Evolutionary conservation across 2,113 vertebrate genomes (phyloP).

Genomic region (Pampusana beccarii): DNA sequence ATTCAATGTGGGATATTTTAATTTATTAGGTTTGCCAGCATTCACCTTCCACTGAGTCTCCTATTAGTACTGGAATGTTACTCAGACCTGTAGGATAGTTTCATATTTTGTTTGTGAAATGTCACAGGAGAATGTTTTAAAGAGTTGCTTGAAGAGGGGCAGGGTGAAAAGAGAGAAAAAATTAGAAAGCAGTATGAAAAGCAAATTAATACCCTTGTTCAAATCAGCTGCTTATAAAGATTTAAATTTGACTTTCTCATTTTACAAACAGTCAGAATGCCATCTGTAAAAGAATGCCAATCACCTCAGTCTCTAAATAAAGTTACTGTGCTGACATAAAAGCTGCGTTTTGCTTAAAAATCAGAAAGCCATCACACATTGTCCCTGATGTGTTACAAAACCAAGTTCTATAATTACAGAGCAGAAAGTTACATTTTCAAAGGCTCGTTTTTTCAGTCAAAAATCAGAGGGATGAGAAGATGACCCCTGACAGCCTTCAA

Average conservation of each 20-base stretch:
- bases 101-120: background rate
- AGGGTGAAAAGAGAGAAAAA: background rate
- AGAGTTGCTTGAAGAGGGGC: background rate
- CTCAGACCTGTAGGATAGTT: background rate
- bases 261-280: background rate
- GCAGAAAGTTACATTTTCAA: background rate
- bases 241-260: background rate
- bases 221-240: background rate
- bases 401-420: background rate
- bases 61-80: background rate
- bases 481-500: background rate
- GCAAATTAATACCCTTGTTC: background rate
- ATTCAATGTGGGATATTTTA: background rate
- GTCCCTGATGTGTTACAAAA: background rate
- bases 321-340: background rate
- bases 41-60: background rate
- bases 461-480: background rate
- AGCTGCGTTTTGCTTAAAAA: background rate
- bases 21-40: background rate
- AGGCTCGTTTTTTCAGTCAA: background rate
- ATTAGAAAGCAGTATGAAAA: background rate
- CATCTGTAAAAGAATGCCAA: background rate
- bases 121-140: background rate
- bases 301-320: background rate
- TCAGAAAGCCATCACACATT: background rate